phyloP scores from a whole-genome alignment of 64 coral and sea anemone species.

The Stichodactyla mertensii region DNA sequence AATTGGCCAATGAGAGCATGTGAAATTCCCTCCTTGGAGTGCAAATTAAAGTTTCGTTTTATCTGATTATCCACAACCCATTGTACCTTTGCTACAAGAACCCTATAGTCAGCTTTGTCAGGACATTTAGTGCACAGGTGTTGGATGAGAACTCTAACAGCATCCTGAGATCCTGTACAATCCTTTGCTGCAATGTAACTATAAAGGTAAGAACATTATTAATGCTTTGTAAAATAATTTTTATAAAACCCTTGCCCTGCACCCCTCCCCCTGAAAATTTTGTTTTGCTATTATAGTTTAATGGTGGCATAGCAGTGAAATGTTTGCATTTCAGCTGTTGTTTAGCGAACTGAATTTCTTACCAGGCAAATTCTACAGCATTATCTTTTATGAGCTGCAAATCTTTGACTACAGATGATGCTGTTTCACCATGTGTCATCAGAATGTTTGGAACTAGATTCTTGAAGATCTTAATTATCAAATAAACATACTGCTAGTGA shows the following conservation, averaged over 20 bases:
- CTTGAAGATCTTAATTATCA: conserved; percentile 53
- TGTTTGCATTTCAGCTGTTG: too few relatives aligned
- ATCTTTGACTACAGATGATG: conserved; percentile 49
- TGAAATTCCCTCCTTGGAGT: neutral
- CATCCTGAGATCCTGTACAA: conserved; percentile 38
- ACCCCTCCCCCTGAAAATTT: too few relatives aligned
- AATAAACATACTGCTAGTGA: neutral
- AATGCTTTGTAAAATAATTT: neutral
- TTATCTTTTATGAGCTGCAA: conserved; percentile 66
- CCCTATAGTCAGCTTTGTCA: conserved; percentile 86
- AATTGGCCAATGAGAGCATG: too few relatives aligned
- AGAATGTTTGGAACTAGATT: conserved; percentile 60
- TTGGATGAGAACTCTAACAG: conserved; percentile 76
- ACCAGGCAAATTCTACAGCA: conserved; percentile 69
- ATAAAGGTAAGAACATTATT: neutral
- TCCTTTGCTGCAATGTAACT: conserved; percentile 63
- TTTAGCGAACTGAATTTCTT: neutral
- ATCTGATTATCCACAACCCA: neutral
- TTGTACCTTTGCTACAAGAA: conserved; percentile 70
- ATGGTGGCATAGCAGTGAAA: too few relatives aligned
- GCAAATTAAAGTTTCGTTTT: neutral
- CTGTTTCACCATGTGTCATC: conserved; percentile 50
- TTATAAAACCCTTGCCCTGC: too few relatives aligned
- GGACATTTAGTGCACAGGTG: conserved; percentile 92
- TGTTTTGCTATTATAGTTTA: too few relatives aligned